phyloP scores from a whole-genome alignment of 2,888 invertebrate species.

The Drosophila differens region DNA sequence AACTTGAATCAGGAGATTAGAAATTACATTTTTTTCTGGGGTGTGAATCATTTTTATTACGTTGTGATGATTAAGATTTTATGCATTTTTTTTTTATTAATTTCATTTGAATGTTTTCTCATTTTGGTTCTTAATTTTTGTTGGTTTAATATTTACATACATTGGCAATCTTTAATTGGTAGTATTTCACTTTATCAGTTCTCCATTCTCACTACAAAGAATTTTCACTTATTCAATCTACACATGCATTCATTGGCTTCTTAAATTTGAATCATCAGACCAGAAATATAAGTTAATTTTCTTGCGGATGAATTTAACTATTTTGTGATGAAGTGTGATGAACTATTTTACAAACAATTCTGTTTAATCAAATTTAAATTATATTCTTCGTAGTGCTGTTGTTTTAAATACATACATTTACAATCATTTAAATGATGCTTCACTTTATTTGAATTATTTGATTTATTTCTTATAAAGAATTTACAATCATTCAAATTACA shows the following conservation, averaged over 20 bases:
- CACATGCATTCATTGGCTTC: background rate
- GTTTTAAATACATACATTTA: background rate
- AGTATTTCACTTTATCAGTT: background rate
- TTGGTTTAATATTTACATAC: background rate
- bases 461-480: background rate
- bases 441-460: background rate
- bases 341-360: background rate
- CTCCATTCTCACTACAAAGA: background rate
- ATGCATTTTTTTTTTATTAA: background rate
- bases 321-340: background rate
- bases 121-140: background rate
- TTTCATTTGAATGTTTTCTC: background rate
- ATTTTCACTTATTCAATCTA: background rate
- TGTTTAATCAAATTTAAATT: background rate
- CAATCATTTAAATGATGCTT: background rate
- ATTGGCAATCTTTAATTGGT: background rate
- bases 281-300: background rate
- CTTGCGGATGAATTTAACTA: background rate
- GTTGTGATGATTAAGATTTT: background rate
- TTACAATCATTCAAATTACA: background rate
- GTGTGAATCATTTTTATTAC: background rate
- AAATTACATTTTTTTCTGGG: background rate
- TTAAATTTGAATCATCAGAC: conserved; percentile 21
- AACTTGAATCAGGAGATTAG: conserved; percentile 23
- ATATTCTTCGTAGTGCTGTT: background rate